Evolutionary conservation across 2,113 vertebrate genomes (phyloP), one percentile per base, ranked within the genome.

Genomic region (Aix galericulata): DNA sequence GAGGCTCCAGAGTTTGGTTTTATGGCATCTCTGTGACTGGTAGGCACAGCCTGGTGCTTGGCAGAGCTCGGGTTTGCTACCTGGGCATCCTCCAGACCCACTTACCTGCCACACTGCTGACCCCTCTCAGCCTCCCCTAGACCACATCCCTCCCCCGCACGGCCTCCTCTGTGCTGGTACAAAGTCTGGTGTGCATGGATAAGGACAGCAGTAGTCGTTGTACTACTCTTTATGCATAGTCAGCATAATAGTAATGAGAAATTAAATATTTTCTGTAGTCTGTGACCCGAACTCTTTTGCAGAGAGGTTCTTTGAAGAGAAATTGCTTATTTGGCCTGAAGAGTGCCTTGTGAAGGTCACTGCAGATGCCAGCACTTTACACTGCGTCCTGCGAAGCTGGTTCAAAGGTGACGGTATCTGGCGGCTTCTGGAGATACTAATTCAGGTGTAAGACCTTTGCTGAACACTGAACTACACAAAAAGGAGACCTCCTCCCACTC

Each of bases 311-410:
- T 82, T 80, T 77, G 82, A 73, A 90, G 91, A 95, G 29, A 84
- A 95, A 84, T 92, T 95, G 83, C 91, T 92, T 93, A 95, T 97
- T 95, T 96, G 95, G 88, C 82, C 64, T 78, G 86, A 86, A 75
- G 46, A 86, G 40, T 81, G 80, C 74, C 62, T 88, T 88, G 73
- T 55, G 29, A 81, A 86, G 44, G 32, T 72, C 75, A 71, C 25
- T 91, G 12, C 31, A 81, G 86, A 90, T 81, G 90, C 62, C 83
- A 90, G 69, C 60, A 88, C 53, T 93, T 90, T 29, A 62, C 74
- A 77, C 40, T 93, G 64, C 26, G 8, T 75, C 82, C 82, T 83
- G 23, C 62, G 32, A 77, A 72, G 32, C 48, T 71, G 20, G 69
- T 96, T 76, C 75, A 82, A 63, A 67, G 79, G 40, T 32, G 53